phyloP scores from a whole-genome alignment of 2,888 invertebrate genomes.

The Mesopsocus fuscifrons region DNA sequence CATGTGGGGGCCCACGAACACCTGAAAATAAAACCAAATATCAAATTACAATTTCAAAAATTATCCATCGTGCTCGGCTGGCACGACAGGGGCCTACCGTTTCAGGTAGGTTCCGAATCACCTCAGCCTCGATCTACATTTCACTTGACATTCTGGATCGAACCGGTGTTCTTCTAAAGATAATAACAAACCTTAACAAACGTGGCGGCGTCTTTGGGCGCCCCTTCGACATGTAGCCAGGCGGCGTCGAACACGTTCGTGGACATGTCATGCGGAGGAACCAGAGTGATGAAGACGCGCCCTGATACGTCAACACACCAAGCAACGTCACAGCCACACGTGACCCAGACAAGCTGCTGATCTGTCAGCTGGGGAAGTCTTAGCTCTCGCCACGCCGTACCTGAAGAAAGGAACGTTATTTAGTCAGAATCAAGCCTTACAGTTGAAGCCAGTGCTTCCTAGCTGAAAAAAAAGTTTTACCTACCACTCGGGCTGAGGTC shows the following conservation, averaged over 20 bases:
- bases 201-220: conserved; percentile 19
- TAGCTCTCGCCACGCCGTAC: conserved; percentile 26
- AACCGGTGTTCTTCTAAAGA: no score
- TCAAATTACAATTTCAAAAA: no score
- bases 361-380: conserved; percentile 23
- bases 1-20: conserved; percentile 23
- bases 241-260: conserved; percentile 25
- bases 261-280: conserved; percentile 25
- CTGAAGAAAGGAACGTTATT: no score
- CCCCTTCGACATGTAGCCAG: conserved; percentile 26
- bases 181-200: conserved; percentile 21
- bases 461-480: no score
- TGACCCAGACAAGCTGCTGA: conserved; percentile 24
- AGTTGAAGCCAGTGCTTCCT: no score
- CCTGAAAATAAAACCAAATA: conserved; percentile 20
- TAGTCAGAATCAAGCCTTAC: no score
- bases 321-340: conserved; percentile 27
- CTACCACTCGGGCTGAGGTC: conserved; percentile 23
- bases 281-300: conserved; percentile 27
- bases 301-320: conserved; percentile 31
- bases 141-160: no score
- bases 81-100: no score
- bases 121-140: no score
- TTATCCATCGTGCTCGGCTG: no score
- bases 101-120: no score